Base-by-base conservation (phyloP, 92 coral and sea anemone species). In the Scolanthus callimorphus region DNA sequence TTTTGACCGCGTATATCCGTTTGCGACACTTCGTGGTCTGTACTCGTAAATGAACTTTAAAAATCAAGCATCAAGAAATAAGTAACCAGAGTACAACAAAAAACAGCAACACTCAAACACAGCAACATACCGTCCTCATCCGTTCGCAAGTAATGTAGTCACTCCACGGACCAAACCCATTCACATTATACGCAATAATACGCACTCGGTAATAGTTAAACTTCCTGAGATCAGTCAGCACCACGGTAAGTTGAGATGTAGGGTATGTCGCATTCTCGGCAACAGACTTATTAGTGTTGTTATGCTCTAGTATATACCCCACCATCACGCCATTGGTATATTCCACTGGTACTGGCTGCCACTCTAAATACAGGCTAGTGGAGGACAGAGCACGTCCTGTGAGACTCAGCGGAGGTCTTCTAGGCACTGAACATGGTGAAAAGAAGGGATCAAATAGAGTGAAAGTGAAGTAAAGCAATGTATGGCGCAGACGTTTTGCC, bases 91-190 rank as follows among this genome's bases (percentile, higher is more conserved):
- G n/a, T n/a, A n/a, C n/a, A n/a, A n/a, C n/a, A n/a, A n/a, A n/a
- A n/a, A n/a, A n/a, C n/a, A n/a, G n/a, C n/a, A n/a, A n/a, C n/a
- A n/a, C n/a, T n/a, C n/a, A n/a, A n/a, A n/a, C n/a, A n/a, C n/a
- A n/a, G n/a, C n/a, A n/a, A 64, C 89, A 67, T 46, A 87, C 96
- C 61, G 27, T 87, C 96, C 24, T 87, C 90, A 62, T 71, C 65
- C 1, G 96, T 87, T 0, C 77, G 65, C 0, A 73, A 69, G 57
- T 63, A 0, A 69, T 51, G 11, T 76, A 48, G 22, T 62, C 51
- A 49, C 83, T 77, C 51, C 56, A 46, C 17, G 51, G 41, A 1
- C 96, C 85, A 11, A 38, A 49, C 12, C 90, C 90, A 25, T 68
- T 78, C 29, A 61, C 75, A 20, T 83, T 82, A 47, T 47, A 63